These are phyloP conservation scores for Gallinago paraguaiae DNA, from an alignment of 2,113 vertebrate species.

Conservation along the genomic window DNA sequence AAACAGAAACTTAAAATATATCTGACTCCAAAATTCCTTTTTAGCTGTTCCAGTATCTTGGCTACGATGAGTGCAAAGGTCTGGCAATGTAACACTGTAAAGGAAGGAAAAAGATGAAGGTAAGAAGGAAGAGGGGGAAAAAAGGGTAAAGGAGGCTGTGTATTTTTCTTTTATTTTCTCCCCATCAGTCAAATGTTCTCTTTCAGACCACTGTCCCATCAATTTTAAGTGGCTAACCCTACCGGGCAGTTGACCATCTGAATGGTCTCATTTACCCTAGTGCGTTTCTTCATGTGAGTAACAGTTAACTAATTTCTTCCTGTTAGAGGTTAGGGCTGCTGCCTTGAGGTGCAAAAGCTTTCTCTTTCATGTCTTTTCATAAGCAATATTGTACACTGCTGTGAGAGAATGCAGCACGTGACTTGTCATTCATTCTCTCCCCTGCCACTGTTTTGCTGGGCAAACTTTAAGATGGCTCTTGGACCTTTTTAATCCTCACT, in stretches of 20 bases:
- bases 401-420: not conserved
- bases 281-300: not conserved
- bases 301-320: not conserved
- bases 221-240: not conserved
- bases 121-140: not conserved
- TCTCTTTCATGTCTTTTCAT: not conserved
- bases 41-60: constrained; percentile 42
- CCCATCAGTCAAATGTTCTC: not conserved
- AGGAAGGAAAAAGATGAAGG: not conserved
- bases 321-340: not conserved
- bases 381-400: not conserved
- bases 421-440: not conserved
- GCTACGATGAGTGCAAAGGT: not conserved
- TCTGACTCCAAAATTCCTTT: constrained; percentile 24
- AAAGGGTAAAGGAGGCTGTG: not conserved
- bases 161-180: not conserved
- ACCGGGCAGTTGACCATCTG: not conserved
- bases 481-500: not conserved
- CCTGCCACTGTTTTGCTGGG: not conserved
- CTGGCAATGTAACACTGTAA: not conserved
- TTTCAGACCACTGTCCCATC: not conserved
- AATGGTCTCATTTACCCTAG: not conserved
- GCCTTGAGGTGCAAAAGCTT: not conserved
- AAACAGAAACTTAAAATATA: constrained; percentile 49
- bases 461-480: not conserved